These are phyloP conservation scores for Drosophila azteca DNA, from an alignment of 1,140 invertebrate genomes.

Conservation along the genomic window DNA sequence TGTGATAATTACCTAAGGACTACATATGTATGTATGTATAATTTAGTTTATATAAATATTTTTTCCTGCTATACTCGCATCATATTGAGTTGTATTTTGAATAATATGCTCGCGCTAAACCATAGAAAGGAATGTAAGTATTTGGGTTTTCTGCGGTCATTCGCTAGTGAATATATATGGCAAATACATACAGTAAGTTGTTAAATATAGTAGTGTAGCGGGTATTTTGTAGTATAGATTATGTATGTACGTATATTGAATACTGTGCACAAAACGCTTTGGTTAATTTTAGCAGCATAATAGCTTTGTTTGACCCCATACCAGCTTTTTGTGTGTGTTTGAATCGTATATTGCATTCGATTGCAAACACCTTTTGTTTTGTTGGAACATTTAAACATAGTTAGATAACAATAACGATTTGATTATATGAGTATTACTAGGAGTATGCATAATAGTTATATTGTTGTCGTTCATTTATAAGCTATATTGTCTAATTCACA, in stretches of 20 bases:
- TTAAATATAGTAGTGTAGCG: constrained; percentile 14
- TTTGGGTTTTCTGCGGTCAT: constrained; percentile 33
- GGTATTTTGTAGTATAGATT: constrained; percentile 4
- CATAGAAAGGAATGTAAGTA: constrained; percentile 27
- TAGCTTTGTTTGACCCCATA: constrained; percentile 83
- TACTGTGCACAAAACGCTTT: constrained; percentile 78
- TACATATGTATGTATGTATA: constrained; percentile 35
- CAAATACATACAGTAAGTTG: constrained; percentile 51
- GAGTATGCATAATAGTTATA: constrained; percentile 28
- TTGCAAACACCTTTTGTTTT: constrained; percentile 15
- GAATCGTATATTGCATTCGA: constrained; percentile 2
- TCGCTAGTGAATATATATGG: constrained; percentile 36
- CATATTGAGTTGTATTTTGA: constrained; percentile 50
- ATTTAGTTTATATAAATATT: constrained; percentile 24
- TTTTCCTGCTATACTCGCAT: constrained; percentile 18
- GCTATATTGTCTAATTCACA: constrained; percentile 84
- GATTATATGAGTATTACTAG: constrained; percentile 9
- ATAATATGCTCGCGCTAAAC: constrained; percentile 80
- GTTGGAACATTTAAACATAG: constrained; percentile 55
- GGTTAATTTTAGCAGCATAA: constrained; percentile 49
- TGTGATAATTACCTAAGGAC: constrained; percentile 52
- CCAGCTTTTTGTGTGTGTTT: constrained; percentile 72
- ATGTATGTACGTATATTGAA: constrained; percentile 23
- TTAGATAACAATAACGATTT: constrained; percentile 57
- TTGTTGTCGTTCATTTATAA: constrained; percentile 46